Evolutionary conservation across 2,797 vertebrate species (phyloP).

Genomic region (Amniataba percoides): DNA sequence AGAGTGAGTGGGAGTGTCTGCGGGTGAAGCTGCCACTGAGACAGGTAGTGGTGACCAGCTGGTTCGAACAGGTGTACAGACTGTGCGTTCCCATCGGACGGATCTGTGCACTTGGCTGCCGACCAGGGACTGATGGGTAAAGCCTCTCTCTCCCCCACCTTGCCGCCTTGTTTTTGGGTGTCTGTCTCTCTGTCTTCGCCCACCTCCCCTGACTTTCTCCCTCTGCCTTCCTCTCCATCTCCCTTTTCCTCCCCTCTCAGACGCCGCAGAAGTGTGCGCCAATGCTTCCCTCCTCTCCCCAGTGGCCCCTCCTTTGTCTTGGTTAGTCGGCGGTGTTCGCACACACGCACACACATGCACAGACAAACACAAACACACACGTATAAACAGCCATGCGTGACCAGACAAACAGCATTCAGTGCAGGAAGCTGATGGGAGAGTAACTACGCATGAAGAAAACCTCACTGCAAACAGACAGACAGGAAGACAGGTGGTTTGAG

Average conservation of each 20-base stretch:
- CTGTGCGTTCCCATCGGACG: conserved; percentile 90
- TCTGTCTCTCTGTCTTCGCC: conserved; percentile 31
- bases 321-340: conserved; percentile 31
- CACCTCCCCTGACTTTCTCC: background rate
- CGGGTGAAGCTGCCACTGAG: conserved; percentile 87
- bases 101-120: conserved; percentile 91
- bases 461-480: conserved; percentile 39
- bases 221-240: background rate
- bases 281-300: conserved; percentile 44
- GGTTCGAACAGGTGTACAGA: conserved; percentile 95
- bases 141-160: conserved; percentile 49
- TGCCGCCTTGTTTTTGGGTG: conserved; percentile 35
- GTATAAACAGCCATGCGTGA: conserved; percentile 63
- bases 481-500: conserved; percentile 37
- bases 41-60: conserved; percentile 93
- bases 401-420: conserved; percentile 71
- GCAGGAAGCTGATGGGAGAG: conserved; percentile 66
- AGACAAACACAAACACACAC: conserved; percentile 29
- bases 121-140: conserved; percentile 91
- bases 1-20: conserved; percentile 69
- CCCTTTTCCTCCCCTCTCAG: conserved; percentile 21
- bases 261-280: conserved; percentile 37
- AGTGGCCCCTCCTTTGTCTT: conserved; percentile 58
- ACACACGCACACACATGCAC: conserved; percentile 6
- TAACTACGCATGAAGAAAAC: conserved; percentile 69